Evolutionary conservation across 2,113 vertebrate genomes (phyloP), one percentile per base, ranked within the genome.

Genomic region (Phocoena phocoena): DNA sequence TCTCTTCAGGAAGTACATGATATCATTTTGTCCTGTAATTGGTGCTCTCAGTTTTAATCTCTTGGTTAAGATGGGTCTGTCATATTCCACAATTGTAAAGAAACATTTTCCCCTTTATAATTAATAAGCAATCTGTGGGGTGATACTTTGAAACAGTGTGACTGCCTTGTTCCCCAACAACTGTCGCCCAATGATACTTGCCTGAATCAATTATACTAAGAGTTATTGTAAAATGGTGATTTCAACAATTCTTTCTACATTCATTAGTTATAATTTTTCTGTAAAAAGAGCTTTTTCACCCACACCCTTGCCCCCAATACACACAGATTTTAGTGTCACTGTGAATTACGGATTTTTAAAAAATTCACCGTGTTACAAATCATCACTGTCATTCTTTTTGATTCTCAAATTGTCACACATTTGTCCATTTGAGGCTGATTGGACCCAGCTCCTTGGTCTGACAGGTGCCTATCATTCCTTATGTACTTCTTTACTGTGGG

Each of bases 101-200:
- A 97, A 93, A 38, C 3, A n/a, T 26, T 70, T 93, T 90, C 86
- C 14, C n/a, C 18, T 87, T 82, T 81, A 18, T 53, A 87, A 62
- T 70, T 55, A 62, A 14, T 38, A 81, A 50, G 18, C 80, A 53
- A 68, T 71, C 41, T 83, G 25, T 83, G 68, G 60, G 36, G 6
- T 91, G 83, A 94, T 20, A n/a, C 4, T 77, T 77, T 33, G 47
- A 67, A 79, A 93, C 13, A 10, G 1, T 68, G 38, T 92, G 67
- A 79, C 33, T n/a, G 28, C 33, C 83, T 95, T 77, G 33, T 65
- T 63, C 12, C 36, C 36, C 33, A 77, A 18, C 12, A 71, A 58
- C 36, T 90, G 81, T 76, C 3, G 65, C 58, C 8, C 23, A 67
- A 10, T 33, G 36, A 87, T 58, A 31, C 60, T 91, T 94, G 58